Percentiles rank a stretch among this genome's conserved stretches.
These are phyloP conservation scores for Montipora efflorescens DNA, from an alignment of 64 coral and sea anemone genomes.

Conservation along the genomic window DNA sequence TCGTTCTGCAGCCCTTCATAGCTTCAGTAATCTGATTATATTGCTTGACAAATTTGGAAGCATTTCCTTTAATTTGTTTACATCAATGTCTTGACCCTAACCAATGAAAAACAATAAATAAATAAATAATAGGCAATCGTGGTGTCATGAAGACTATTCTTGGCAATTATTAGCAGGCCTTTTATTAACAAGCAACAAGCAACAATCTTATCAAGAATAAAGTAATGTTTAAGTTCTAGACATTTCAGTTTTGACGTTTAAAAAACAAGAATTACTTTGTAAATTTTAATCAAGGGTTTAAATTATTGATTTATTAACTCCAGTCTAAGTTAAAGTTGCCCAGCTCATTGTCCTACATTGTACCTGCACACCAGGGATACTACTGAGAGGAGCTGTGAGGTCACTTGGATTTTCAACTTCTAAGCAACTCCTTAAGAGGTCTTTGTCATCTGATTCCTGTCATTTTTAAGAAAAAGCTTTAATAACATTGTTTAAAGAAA, in stretches of 20 bases:
- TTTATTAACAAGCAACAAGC: background rate
- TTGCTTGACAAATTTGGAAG: background rate
- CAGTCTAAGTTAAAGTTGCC: background rate
- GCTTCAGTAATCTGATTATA: slow-evolving; percentile 2
- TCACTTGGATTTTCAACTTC: background rate
- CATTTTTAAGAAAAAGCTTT: no score
- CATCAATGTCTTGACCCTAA: background rate
- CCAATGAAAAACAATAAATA: background rate
- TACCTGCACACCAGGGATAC: background rate
- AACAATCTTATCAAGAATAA: background rate
- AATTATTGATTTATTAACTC: background rate
- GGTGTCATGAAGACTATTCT: background rate
- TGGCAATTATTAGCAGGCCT: background rate
- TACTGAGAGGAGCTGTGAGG: background rate
- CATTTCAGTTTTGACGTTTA: background rate
- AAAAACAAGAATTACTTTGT: background rate
- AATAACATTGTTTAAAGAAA: background rate
- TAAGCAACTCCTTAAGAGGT: background rate
- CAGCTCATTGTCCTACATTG: background rate
- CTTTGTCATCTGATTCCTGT: background rate
- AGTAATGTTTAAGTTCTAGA: background rate
- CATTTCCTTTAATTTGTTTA: slow-evolving; percentile 1
- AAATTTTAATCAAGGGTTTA: background rate
- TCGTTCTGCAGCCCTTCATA: background rate
- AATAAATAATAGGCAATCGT: background rate